phyloP scores from a whole-genome alignment of 2,888 invertebrate genomes.

The Scaptomyza parva region DNA sequence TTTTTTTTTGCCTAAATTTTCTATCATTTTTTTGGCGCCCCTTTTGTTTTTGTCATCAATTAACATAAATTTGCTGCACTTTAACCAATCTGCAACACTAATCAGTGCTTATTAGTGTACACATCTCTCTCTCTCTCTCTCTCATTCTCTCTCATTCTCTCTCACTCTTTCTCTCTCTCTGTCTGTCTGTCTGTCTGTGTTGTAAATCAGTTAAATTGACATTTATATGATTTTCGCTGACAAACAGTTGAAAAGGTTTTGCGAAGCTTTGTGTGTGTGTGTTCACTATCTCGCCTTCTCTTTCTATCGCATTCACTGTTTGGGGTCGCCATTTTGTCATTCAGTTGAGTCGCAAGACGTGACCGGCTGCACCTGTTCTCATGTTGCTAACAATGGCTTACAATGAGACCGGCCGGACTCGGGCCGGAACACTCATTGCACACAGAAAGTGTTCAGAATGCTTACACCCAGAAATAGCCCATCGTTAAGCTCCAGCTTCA shows the following conservation, averaged over 20 bases:
- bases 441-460: too few relatives aligned
- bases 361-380: not conserved
- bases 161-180: not conserved
- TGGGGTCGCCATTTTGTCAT: not conserved
- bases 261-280: not conserved
- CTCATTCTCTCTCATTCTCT: too few relatives aligned
- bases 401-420: not conserved
- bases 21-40: slow-evolving; percentile 16
- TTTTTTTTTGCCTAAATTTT: slow-evolving; percentile 41
- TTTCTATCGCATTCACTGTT: too few relatives aligned
- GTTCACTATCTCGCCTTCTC: not conserved
- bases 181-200: slow-evolving; percentile 6
- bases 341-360: not conserved
- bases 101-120: slow-evolving; percentile 56
- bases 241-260: slow-evolving; percentile 4
- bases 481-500: not conserved
- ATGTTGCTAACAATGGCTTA: not conserved
- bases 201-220: slow-evolving; percentile 51
- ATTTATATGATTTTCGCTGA: slow-evolving; percentile 38
- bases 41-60: slow-evolving; percentile 45
- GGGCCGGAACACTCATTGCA: not conserved
- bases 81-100: slow-evolving; percentile 49
- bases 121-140: not conserved
- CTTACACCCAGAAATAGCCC: not conserved
- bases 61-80: slow-evolving; percentile 54